A percentile compares a stretch with the other conserved stretches of the same genome.
These are phyloP conservation scores for Caranx melampygus DNA, from an alignment of 2,113 vertebrate species.

Conservation along the genomic window DNA sequence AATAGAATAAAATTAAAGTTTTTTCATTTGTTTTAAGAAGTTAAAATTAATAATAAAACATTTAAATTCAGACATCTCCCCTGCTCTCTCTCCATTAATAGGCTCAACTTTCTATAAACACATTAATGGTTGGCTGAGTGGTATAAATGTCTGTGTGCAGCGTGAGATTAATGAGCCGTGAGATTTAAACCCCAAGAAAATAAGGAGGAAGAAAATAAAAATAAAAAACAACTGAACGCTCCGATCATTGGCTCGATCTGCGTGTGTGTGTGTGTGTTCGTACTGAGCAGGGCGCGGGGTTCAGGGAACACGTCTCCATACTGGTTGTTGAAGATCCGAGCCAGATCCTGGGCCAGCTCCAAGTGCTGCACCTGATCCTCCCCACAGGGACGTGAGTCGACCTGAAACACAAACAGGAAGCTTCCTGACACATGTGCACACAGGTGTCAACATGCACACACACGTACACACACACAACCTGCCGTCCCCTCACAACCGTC, in stretches of 20 bases:
- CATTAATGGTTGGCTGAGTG: too few species aligned
- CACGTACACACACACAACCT: not conserved
- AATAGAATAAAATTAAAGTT: not conserved
- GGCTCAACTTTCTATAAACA: too few species aligned
- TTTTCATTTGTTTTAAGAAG: not conserved
- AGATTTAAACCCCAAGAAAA: too few species aligned
- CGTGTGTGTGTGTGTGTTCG: conserved; percentile 33
- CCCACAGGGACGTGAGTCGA: conserved; percentile 93
- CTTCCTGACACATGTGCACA: not conserved
- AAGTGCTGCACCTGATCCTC: conserved; percentile 97
- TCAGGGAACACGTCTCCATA: conserved; percentile 92
- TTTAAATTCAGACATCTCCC: not conserved
- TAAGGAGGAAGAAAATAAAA: too few species aligned
- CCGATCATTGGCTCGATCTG: not conserved
- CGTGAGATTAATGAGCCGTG: too few species aligned
- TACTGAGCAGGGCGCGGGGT: conserved; percentile 84
- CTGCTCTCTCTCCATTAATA: not conserved
- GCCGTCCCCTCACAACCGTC: not conserved
- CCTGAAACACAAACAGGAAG: conserved; percentile 74
- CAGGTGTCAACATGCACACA: not conserved
- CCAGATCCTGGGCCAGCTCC: conserved; percentile 93
- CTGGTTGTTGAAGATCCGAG: conserved; percentile 91
- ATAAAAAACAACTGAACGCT: too few species aligned
- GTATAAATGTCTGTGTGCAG: too few species aligned
- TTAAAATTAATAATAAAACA: not conserved